Evolutionary conservation across 2,888 invertebrate species (phyloP), one percentile per base, ranked within the genome.

Genomic region (Schrankia costaestrigalis): DNA sequence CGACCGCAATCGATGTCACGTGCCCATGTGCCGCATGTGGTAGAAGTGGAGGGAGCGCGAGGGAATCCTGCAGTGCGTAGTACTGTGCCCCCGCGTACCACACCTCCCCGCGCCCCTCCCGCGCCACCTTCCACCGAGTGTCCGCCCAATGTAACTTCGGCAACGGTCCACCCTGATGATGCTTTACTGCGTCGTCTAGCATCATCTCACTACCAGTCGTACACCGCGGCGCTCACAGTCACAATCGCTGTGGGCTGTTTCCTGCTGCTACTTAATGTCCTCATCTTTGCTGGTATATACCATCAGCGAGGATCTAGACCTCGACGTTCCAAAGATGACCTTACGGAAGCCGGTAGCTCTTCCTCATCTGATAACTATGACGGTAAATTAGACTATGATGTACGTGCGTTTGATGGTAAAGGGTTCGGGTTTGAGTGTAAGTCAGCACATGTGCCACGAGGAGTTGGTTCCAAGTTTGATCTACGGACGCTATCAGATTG

Each of bases 261-360:
- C 53, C 89, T 96, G 4, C 85, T 96, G 5, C 86, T 95, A 14
- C 88, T 96, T 13, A 96, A 96, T 66, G 92, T 95, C 7, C 89
- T 95, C 12, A 96, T 97, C 54, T 96, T 96, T 63, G 95, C 95
- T 25, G 96, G 96, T 1, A 95, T 95, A 43, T 96, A 95, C 66
- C 95, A 95, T 63, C 95, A 95, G 72, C 90, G 95, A 1, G 95
- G 95, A 56, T 89, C 90, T 46, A 89, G 89, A 28, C 91, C 92
- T 43, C 91, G 93, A 31, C 93, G 93, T 61, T 92, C 92, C 36
- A 95, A 94, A 65, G 94, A 95, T 56, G 94, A 94, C 58, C 75
- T 94, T 10, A 90, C 92, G 28, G 94, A 93, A 73, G 91, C 92
- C 10, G 93, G 93, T 11, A 92, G 92, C 63, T 92, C 92, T 26